Evolutionary conservation across 2,888 invertebrate species (phyloP), one percentile per base, ranked within the genome.

Genomic region (Phania funesta): DNA sequence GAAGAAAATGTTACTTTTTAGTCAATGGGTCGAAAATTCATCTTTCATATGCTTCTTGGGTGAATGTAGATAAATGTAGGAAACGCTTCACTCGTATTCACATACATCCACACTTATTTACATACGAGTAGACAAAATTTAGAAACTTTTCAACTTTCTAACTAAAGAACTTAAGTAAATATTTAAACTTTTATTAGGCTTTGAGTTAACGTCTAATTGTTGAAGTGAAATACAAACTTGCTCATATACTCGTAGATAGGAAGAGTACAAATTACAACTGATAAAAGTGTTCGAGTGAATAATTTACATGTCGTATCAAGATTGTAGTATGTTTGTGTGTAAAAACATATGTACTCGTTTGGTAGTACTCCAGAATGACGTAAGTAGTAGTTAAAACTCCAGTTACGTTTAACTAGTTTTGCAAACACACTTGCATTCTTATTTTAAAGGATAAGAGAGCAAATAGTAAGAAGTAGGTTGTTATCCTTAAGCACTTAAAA

Each of bases 221-320:
- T 71, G 86, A 84, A 86, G 84, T 85, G 86, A 85, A 86, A 87
- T 85, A 85, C n/a, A 5, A n/a, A 22, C 84, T 88, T 86, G 80
- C 84, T 85, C 85, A 84, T 86, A 84, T 77, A 79, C 62, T 84
- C 85, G 56, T 9, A n/a, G 29, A 50, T 35, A 65, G 26, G n/a
- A 32, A 52, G 46, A 64, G 75, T 78, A 50, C 0, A 18, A 50
- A 24, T 9, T 2, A 8, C 11, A 44, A 32, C 22, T 24, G 22
- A 13, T n/a, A 76, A 24, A 62, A 35, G 35, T 56, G 8, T 80
- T 41, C 38, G 58, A 76, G 64, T 76, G 44, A 80, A 68, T 75
- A 16, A n/a, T n/a, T 5, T n/a, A 2, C 8, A 64, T 56, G 50
- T 78, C 50, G 58, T 71, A 50, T 24, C 50, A 78, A 70, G 56